Conservation (phyloP, 2,797 vertebrate species). For the Pachyuromys duprasi region DNA sequence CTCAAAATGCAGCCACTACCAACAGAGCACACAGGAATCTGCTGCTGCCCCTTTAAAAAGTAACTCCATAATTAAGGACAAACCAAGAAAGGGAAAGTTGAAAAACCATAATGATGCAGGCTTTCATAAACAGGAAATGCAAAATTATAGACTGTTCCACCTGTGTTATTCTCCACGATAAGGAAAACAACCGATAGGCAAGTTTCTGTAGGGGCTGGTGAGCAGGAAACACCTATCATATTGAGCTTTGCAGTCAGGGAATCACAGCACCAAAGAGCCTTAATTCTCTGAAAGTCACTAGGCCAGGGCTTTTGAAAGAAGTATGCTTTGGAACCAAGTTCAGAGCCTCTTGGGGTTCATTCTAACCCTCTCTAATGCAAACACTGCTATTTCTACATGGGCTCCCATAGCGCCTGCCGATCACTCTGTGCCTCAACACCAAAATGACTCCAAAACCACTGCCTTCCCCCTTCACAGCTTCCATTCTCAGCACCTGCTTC, state of each 20-base stretch:
- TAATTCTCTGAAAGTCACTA: neutral
- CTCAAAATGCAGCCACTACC: neutral
- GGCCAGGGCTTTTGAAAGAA: neutral
- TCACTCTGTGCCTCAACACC: neutral
- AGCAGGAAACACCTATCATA: neutral
- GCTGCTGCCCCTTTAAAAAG: neutral
- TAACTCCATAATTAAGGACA: neutral
- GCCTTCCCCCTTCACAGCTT: neutral
- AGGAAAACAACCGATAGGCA: neutral
- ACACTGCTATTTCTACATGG: neutral
- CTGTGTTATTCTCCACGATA: neutral
- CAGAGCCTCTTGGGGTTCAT: neutral
- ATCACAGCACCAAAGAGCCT: neutral
- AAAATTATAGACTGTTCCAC: neutral
- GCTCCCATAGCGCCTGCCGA: neutral
- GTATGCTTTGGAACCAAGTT: neutral
- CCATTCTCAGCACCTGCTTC: neutral
- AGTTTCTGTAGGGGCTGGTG: neutral
- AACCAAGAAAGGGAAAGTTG: constrained; percentile 12
- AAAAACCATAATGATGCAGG: neutral
- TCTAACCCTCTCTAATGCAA: neutral
- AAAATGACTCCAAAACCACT: neutral
- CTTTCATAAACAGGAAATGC: constrained; percentile 32
- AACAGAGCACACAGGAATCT: neutral
- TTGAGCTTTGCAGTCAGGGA: neutral